These are phyloP conservation scores for Erinaceus europaeus DNA, from an alignment of 2,113 vertebrate species.

Conservation along the genomic window DNA sequence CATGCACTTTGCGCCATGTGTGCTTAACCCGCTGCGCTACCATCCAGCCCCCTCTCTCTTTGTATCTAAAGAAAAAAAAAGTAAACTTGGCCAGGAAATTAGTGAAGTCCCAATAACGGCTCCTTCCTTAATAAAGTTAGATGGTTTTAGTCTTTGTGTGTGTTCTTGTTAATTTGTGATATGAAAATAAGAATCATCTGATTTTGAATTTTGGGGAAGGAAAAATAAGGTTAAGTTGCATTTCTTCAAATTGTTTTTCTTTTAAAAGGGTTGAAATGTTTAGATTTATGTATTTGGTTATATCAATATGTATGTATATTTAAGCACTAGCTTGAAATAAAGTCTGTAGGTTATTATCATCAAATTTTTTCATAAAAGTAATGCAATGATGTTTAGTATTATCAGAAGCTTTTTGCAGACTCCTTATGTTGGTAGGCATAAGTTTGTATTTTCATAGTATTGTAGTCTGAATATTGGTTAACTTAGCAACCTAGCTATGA, in stretches of 20 bases:
- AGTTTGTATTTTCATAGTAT: slow-evolving; percentile 10
- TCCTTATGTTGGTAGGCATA: background rate
- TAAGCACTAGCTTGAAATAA: slow-evolving; percentile 29
- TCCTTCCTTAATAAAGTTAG: background rate
- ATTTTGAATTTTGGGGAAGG: slow-evolving; percentile 4
- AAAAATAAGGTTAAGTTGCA: background rate
- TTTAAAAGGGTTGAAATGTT: background rate
- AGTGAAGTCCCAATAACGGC: too few relatives aligned
- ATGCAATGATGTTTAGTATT: slow-evolving; percentile 4
- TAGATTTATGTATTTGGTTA: slow-evolving; percentile 1
- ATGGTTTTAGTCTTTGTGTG: background rate
- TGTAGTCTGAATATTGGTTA: background rate
- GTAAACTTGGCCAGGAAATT: too few relatives aligned
- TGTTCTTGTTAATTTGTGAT: slow-evolving; percentile 24
- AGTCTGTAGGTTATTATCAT: slow-evolving; percentile 10
- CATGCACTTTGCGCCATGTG: too few relatives aligned
- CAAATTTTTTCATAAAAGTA: slow-evolving; percentile 14
- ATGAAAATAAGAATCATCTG: slow-evolving; percentile 37
- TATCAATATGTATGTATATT: too few relatives aligned
- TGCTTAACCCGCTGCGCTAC: too few relatives aligned
- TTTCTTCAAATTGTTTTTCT: slow-evolving; percentile 11
- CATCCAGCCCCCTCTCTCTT: too few relatives aligned
- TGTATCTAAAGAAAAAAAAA: too few relatives aligned
- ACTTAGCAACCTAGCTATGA: background rate
- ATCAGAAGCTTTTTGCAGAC: slow-evolving; percentile 18